Conservation (phyloP, 2,888 invertebrate species). For the Drosophila peninsularis region DNA sequence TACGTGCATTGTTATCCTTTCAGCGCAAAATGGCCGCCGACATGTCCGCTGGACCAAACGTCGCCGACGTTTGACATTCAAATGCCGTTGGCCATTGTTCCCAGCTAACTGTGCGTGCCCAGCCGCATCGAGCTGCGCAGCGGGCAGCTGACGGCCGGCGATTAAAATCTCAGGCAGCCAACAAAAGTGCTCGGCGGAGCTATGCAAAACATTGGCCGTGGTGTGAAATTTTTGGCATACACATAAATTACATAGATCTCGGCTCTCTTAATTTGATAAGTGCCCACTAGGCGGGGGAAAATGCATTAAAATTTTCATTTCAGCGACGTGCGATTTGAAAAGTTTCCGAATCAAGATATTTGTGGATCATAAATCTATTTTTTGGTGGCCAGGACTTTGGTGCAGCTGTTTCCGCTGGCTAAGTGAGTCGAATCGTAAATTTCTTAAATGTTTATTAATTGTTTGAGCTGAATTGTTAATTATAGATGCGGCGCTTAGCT, state of each 20-base stretch:
- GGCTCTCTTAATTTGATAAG: conserved; percentile 51
- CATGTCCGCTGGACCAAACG: conserved; percentile 32
- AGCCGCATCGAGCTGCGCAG: conserved; percentile 48
- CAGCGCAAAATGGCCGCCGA: conserved; percentile 75
- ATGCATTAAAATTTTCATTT: conserved; percentile 3
- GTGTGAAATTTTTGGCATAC: conserved; percentile 65
- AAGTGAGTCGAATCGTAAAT: conserved; percentile 49
- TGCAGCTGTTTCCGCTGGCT: conserved; percentile 66
- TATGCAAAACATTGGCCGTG: conserved; percentile 51
- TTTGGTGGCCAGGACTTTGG: neutral
- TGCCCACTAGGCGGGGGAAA: conserved; percentile 16
- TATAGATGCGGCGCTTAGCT: conserved; percentile 60
- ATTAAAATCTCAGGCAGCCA: conserved; percentile 68
- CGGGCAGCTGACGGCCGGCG: conserved; percentile 65
- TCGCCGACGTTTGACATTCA: conserved; percentile 63
- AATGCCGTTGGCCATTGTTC: conserved; percentile 71
- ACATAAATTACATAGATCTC: conserved; percentile 46
- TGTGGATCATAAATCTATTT: conserved; percentile 6
- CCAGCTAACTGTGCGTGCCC: conserved; percentile 71
- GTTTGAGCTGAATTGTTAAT: conserved; percentile 73
- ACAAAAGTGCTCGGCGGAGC: conserved; percentile 46
- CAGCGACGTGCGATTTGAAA: neutral
- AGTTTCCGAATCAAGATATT: neutral
- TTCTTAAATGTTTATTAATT: conserved; percentile 75
- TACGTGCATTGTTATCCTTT: conserved; percentile 74